A percentile compares a stretch with the other conserved stretches of the same genome.
Conservation (phyloP, 1,140 invertebrate species). For the Drosophila arizonae region DNA sequence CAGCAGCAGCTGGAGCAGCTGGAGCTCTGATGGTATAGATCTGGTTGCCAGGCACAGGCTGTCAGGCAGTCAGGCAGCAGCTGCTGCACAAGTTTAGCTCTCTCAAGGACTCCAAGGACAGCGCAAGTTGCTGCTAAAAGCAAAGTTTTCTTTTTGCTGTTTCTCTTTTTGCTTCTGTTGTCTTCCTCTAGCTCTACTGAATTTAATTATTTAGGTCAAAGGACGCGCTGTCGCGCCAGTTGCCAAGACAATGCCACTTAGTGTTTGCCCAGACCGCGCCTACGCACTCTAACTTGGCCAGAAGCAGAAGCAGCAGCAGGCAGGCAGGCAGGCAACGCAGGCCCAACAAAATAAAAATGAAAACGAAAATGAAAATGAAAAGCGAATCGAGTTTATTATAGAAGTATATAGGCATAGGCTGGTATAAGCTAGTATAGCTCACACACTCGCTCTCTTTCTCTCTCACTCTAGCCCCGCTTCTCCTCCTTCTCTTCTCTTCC, state of each 20-base stretch:
- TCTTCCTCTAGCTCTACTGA: conserved; percentile 42
- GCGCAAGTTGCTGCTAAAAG: conserved; percentile 51
- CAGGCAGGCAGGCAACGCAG: too few relatives aligned
- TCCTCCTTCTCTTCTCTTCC: background rate
- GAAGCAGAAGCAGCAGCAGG: too few relatives aligned
- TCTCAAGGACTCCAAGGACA: conserved; percentile 39
- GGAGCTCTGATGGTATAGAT: background rate
- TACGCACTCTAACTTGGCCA: background rate
- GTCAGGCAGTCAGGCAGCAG: conserved; percentile 16
- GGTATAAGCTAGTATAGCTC: conserved; percentile 3
- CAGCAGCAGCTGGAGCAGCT: conserved; percentile 14
- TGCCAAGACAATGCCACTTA: conserved; percentile 72
- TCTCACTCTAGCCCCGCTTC: background rate
- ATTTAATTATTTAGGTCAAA: conserved; percentile 81
- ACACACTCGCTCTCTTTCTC: background rate
- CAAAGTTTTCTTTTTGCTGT: conserved; percentile 48
- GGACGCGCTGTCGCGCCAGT: conserved; percentile 59
- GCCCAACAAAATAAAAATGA: conserved; percentile 11
- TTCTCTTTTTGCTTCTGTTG: conserved; percentile 5
- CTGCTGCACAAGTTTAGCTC: conserved; percentile 40
- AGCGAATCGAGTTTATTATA: conserved; percentile 67
- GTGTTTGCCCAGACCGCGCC: conserved; percentile 25
- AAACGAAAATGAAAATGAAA: conserved; percentile 28
- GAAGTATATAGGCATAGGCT: conserved; percentile 42
- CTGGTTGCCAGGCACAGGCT: background rate